Evolutionary conservation across 2,888 invertebrate genomes (phyloP).

Genomic region (Galerucella nymphaeae): DNA sequence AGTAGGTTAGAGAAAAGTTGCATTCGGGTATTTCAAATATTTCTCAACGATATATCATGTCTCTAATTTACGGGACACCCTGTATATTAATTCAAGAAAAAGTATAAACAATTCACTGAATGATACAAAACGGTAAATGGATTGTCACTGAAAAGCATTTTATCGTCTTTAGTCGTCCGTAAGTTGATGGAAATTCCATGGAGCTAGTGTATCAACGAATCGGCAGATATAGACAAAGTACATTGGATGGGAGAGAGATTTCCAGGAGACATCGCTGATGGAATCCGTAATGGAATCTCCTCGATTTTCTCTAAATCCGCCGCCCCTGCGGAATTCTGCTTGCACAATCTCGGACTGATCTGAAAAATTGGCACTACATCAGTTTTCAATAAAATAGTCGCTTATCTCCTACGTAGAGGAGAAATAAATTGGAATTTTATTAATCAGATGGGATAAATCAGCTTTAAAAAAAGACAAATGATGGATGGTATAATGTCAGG

Average conservation of each 20-base stretch:
- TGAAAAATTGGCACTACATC: constrained; percentile 49
- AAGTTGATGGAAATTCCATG: constrained; percentile 15
- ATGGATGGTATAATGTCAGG: no score
- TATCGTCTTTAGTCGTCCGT: constrained; percentile 48
- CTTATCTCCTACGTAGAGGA: neutral
- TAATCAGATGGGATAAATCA: neutral
- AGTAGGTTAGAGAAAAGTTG: no score
- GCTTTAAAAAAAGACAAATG: no score
- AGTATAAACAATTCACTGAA: neutral
- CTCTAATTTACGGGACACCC: no score
- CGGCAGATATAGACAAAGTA: constrained; percentile 62
- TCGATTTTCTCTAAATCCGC: constrained; percentile 78
- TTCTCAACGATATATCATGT: no score
- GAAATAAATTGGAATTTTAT: neutral
- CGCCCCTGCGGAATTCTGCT: constrained; percentile 77
- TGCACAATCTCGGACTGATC: constrained; percentile 67
- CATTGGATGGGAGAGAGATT: constrained; percentile 58
- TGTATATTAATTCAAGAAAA: neutral
- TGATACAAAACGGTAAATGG: constrained; percentile 42
- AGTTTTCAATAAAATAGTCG: constrained; percentile 24
- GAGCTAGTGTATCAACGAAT: constrained; percentile 60
- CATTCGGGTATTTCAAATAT: no score
- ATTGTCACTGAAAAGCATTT: constrained; percentile 51
- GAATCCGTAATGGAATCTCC: constrained; percentile 69
- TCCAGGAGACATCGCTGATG: constrained; percentile 55